Evolutionary conservation across 2,113 vertebrate species (phyloP).

Genomic region (Blennius ocellaris): DNA sequence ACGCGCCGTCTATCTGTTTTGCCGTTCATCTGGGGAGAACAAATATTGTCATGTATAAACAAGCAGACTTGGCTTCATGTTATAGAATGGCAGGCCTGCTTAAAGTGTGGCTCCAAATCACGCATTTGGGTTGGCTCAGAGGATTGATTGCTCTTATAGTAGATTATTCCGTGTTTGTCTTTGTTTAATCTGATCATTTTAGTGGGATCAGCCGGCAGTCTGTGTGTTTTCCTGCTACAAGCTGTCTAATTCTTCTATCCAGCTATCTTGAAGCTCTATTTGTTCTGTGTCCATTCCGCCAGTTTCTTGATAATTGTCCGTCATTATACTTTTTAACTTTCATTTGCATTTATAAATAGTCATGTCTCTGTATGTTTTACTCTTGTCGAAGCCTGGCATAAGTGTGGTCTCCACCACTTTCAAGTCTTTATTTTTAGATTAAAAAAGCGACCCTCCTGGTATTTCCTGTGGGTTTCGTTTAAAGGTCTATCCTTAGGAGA

Average conservation of each 20-base stretch:
- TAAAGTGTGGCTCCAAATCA: constrained; percentile 73
- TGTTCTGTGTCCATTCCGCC: constrained; percentile 41
- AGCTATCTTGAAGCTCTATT: constrained; percentile 59
- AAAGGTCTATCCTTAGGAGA: not conserved
- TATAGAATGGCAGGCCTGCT: constrained; percentile 69
- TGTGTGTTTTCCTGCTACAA: constrained; percentile 78
- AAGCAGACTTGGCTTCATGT: constrained; percentile 71
- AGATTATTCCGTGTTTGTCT: constrained; percentile 80
- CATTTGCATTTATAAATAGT: constrained; percentile 33
- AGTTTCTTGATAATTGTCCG: constrained; percentile 42
- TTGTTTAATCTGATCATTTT: constrained; percentile 82
- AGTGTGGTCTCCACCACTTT: not conserved
- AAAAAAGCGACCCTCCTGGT: not conserved
- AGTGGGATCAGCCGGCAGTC: constrained; percentile 76
- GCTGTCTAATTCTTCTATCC: constrained; percentile 76
- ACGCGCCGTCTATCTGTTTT: constrained; percentile 62
- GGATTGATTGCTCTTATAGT: constrained; percentile 78
- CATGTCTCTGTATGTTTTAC: constrained; percentile 21
- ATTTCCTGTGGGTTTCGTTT: constrained; percentile 5
- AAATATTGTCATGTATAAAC: constrained; percentile 68
- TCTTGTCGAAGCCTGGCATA: not conserved
- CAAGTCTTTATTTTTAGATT: not conserved
- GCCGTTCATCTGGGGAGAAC: constrained; percentile 52
- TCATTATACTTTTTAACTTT: constrained; percentile 56
- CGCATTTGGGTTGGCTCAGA: constrained; percentile 68